Base-by-base conservation (phyloP, 2,113 vertebrate genomes). In the Gopherus evgoodei region DNA sequence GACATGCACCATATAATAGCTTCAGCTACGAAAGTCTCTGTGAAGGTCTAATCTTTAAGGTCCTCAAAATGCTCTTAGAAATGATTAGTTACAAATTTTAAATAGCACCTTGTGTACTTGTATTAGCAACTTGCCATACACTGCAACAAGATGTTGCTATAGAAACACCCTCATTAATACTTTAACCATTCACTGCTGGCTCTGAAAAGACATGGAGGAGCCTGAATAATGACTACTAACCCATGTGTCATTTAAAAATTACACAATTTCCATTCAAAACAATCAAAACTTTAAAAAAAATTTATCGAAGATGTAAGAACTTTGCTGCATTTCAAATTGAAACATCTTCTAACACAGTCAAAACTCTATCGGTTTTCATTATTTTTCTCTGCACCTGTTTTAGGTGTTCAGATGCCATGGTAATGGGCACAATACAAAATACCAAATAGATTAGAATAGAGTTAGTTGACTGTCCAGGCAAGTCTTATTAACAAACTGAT, bases 1-100 rank as follows among this genome's bases (percentile, higher is more conserved):
- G 81, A 92, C 80, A 91, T 86, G 83, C 75, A 94, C 35, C n/a
- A 44, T 95, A 91, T 96, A 96, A 97, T 95, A 92, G 65, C 86
- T 96, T 96, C 81, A 86, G 94, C 81, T 84, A 90, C 84, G 86
- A 69, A 93, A 93, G 76, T 93, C 93, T 95, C 94, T 89, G 92
- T 25, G 12, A 91, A 72, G 82, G 47, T 91, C 91, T 96, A 95
- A 91, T 95, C 93, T 95, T 93, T 75, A 76, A 95, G 80, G 76
- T 72, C 69, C 86, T 87, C 87, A 78, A 84, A 96, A 95, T 89
- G 62, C 89, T 84, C 78, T 86, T 72, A 90, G 57, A 92, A 53
- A 96, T 94, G 86, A 94, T 94, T 1, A 1, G 84, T 83, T 96
- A 91, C 62, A 81, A 88, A 93, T 96, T 95, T 89, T 91, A 87